Conservation (phyloP, 2,888 invertebrate species). For the Chrysomela aeneicollis region DNA sequence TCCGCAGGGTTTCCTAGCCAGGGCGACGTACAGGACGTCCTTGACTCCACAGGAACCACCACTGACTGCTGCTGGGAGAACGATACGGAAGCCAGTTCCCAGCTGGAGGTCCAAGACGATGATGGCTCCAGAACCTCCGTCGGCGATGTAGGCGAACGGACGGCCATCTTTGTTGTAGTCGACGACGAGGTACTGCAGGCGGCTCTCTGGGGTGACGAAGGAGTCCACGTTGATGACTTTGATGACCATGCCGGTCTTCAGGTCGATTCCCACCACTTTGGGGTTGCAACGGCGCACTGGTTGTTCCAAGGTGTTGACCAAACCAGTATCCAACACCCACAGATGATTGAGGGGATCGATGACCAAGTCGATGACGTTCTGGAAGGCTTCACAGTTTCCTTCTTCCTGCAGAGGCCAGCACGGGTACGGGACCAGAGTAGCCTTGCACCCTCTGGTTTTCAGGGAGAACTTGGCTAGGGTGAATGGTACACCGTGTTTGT, state of each 20-base stretch:
- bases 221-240: slow-evolving; percentile 66
- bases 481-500: slow-evolving; percentile 71
- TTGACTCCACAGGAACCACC: slow-evolving; percentile 53
- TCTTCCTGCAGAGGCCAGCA: slow-evolving; percentile 71
- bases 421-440: slow-evolving; percentile 69
- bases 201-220: slow-evolving; percentile 63
- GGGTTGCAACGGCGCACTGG: slow-evolving; percentile 73
- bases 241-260: slow-evolving; percentile 65
- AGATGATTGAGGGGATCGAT: slow-evolving; percentile 70
- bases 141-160: slow-evolving; percentile 72
- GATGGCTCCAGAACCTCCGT: slow-evolving; percentile 73
- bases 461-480: slow-evolving; percentile 69
- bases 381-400: slow-evolving; percentile 70
- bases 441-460: slow-evolving; percentile 61
- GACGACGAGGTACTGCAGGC: slow-evolving; percentile 74
- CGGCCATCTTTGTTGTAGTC: slow-evolving; percentile 71
- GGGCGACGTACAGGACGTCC: slow-evolving; percentile 68
- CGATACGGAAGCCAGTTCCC: slow-evolving; percentile 70
- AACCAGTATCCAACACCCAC: slow-evolving; percentile 77
- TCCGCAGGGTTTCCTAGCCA: slow-evolving; percentile 64
- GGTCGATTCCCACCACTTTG: slow-evolving; percentile 63
- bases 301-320: slow-evolving; percentile 71
- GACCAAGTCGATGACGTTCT: slow-evolving; percentile 75
- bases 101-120: slow-evolving; percentile 73
- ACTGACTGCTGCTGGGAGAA: slow-evolving; percentile 66